Percentiles rank a stretch among this genome's conserved stretches.
Evolutionary conservation across 2,888 invertebrate genomes (phyloP).

Genomic region (Brachyopa scutellaris): DNA sequence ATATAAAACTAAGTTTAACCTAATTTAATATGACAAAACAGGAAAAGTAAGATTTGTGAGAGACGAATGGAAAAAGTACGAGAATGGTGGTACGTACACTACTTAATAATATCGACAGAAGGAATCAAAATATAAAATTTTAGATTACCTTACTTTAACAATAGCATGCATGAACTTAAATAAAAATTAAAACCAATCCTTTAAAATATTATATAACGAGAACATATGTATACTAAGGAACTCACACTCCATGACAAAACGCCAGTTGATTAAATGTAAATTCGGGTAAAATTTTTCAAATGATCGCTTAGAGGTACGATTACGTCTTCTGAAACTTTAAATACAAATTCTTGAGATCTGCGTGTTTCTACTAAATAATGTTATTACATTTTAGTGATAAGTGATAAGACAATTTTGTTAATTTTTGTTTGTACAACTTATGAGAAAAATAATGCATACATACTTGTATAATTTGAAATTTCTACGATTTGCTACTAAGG

Average conservation of each 20-base stretch:
- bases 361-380: too few species aligned
- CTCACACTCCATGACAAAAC: constrained; percentile 68
- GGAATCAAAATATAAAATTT: background rate
- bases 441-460: too few species aligned
- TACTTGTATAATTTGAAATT: too few species aligned
- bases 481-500: too few species aligned
- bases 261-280: constrained; percentile 63
- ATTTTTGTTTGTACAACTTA: too few species aligned
- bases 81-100: constrained; percentile 64
- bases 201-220: background rate
- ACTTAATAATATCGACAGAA: constrained; percentile 28
- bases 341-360: constrained; percentile 22
- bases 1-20: too few species aligned
- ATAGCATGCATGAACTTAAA: constrained; percentile 11
- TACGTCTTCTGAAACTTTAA: constrained; percentile 67
- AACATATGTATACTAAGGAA: constrained; percentile 27
- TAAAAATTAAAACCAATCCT: background rate
- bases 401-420: too few species aligned
- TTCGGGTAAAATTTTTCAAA: constrained; percentile 65
- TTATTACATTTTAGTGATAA: too few species aligned
- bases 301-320: constrained; percentile 47
- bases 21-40: constrained; percentile 1
- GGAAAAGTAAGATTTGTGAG: constrained; percentile 8
- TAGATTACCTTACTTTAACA: constrained; percentile 1
- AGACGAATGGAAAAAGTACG: constrained; percentile 1